phyloP scores from a whole-genome alignment of 2,888 invertebrate species.

The Lordiphosa andalusiaca region DNA sequence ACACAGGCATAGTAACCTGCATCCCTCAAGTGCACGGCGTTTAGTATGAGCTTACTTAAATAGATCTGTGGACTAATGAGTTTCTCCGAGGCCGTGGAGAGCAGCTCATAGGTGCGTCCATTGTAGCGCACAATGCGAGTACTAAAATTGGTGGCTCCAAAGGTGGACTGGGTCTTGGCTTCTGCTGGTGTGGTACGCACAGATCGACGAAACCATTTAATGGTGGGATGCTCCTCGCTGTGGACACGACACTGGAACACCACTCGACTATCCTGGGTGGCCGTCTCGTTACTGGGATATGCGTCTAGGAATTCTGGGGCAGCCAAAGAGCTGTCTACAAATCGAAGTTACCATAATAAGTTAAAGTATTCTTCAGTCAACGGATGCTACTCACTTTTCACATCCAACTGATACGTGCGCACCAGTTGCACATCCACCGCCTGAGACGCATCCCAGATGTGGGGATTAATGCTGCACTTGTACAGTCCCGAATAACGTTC shows the following conservation, averaged over 20 bases:
- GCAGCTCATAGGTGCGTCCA: slow-evolving; percentile 76
- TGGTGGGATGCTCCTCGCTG: slow-evolving; percentile 76
- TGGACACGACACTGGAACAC: slow-evolving; percentile 79
- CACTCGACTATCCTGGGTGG: slow-evolving; percentile 60
- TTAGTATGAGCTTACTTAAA: slow-evolving; percentile 78
- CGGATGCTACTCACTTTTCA: slow-evolving; percentile 68
- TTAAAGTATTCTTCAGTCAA: neutral
- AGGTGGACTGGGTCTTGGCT: slow-evolving; percentile 2
- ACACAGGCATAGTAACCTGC: slow-evolving; percentile 78
- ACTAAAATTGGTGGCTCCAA: slow-evolving; percentile 57
- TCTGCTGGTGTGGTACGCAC: slow-evolving; percentile 24
- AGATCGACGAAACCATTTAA: slow-evolving; percentile 78
- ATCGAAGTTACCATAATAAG: neutral
- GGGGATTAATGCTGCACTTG: slow-evolving; percentile 77
- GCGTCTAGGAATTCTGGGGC: slow-evolving; percentile 77
- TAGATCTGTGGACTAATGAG: slow-evolving; percentile 73
- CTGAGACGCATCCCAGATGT: slow-evolving; percentile 58
- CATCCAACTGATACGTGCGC: slow-evolving; percentile 78
- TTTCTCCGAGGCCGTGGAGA: slow-evolving; percentile 74
- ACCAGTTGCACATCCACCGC: slow-evolving; percentile 76
- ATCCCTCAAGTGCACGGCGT: slow-evolving; percentile 67
- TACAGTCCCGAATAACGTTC: slow-evolving; percentile 79
- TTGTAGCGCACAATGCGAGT: slow-evolving; percentile 71
- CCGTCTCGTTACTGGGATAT: slow-evolving; percentile 74
- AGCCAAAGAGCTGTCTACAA: slow-evolving; percentile 66